phyloP scores from a whole-genome alignment of 2,797 vertebrate genomes.

The Scolopax bukidnonensis region DNA sequence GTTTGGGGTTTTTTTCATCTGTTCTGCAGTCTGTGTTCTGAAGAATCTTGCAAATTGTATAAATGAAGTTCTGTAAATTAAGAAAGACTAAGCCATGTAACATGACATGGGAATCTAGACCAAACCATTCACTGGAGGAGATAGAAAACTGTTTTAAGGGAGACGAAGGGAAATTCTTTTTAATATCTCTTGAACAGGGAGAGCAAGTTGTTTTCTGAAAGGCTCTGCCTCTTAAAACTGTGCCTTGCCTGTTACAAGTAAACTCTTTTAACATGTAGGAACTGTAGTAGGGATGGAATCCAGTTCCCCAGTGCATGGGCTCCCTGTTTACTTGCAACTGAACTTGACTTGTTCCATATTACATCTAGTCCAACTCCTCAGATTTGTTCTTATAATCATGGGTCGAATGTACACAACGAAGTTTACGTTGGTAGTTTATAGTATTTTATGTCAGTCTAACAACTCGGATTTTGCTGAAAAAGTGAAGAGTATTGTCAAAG shows the following conservation, averaged over 20 bases:
- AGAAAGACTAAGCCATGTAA: background rate
- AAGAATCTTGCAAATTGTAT: background rate
- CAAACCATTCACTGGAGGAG: background rate
- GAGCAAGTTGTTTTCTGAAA: background rate
- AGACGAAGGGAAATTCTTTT: background rate
- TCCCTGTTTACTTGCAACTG: background rate
- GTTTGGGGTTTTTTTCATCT: background rate
- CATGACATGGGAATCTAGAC: background rate
- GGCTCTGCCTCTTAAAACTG: background rate
- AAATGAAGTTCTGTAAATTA: background rate
- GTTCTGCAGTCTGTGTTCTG: fast-evolving
- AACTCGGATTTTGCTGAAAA: background rate
- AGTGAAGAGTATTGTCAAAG: background rate
- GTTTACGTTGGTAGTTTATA: background rate
- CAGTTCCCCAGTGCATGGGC: background rate
- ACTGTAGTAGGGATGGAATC: background rate
- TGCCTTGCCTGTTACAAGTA: background rate
- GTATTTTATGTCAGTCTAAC: background rate
- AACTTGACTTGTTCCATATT: background rate
- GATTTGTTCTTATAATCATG: background rate
- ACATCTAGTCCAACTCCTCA: fast-evolving
- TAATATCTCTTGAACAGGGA: background rate
- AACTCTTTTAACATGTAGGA: background rate
- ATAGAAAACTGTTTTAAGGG: background rate
- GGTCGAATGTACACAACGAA: background rate